Evolutionary conservation across 2,113 vertebrate species (phyloP).

Genomic region (Heptranchias perlo): DNA sequence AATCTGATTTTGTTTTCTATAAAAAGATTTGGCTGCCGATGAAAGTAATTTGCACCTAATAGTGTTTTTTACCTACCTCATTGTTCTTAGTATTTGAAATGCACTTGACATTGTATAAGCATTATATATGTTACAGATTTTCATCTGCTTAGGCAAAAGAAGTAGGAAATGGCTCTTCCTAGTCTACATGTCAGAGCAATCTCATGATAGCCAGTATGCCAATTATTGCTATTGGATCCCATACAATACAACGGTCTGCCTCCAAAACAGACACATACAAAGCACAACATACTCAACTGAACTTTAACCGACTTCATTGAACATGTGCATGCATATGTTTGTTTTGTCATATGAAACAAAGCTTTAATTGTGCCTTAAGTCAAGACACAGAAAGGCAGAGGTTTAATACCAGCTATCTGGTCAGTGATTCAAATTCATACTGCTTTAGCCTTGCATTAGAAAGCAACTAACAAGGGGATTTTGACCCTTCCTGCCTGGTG

Average conservation of each 20-base stretch:
- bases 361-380: background rate
- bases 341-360: background rate
- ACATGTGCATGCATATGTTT: background rate
- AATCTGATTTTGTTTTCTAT: background rate
- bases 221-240: background rate
- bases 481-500: background rate
- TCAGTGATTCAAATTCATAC: background rate
- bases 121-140: background rate
- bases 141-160: background rate
- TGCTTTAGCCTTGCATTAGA: background rate
- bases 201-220: background rate
- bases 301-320: background rate
- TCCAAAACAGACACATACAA: background rate
- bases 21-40: background rate
- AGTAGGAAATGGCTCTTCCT: background rate
- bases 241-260: background rate
- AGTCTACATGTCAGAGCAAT: background rate
- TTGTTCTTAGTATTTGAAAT: conserved; percentile 24
- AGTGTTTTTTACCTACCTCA: background rate
- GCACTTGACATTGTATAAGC: background rate
- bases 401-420: background rate
- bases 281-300: background rate
- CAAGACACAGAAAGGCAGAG: background rate
- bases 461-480: background rate
- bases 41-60: background rate